Evolutionary conservation across 2,113 vertebrate species (phyloP).

Genomic region (Cyphomyrus discorhynchus): DNA sequence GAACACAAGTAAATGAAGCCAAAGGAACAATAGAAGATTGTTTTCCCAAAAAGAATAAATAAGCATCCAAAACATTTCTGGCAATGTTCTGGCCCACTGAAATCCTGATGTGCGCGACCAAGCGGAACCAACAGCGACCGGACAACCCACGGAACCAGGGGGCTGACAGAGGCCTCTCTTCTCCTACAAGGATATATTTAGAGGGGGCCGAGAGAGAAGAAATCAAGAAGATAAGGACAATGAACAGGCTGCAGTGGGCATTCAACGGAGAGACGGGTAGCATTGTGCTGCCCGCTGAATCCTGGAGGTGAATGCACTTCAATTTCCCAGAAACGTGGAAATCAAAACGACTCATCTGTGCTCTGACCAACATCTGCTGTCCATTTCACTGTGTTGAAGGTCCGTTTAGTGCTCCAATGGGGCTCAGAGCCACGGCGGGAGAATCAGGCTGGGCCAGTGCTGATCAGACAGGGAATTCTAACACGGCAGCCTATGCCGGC

Average conservation of each 20-base stretch:
- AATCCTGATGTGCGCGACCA: not conserved
- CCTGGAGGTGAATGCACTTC: not conserved
- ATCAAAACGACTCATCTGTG: not conserved
- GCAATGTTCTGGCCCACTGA: not conserved
- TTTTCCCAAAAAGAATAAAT: conserved; percentile 8
- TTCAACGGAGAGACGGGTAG: not conserved
- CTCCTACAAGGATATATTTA: conserved; percentile 14
- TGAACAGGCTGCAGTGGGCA: conserved; percentile 44
- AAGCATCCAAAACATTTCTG: not conserved
- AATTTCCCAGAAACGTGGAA: not conserved
- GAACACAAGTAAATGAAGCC: not conserved
- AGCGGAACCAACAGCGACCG: not conserved
- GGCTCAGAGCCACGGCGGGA: not conserved
- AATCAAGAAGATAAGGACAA: not conserved
- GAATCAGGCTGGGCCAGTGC: not conserved
- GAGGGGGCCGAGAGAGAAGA: not conserved
- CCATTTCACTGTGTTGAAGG: not conserved
- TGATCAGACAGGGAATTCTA: not conserved
- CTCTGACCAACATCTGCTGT: not conserved
- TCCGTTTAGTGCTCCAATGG: not conserved
- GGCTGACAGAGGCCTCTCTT: conserved; percentile 10
- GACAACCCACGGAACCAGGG: not conserved
- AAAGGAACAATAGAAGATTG: not conserved
- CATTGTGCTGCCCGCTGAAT: not conserved
- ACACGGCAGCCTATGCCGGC: not conserved